Conservation (phyloP, 2,113 vertebrate species). For the Willisornis vidua region DNA sequence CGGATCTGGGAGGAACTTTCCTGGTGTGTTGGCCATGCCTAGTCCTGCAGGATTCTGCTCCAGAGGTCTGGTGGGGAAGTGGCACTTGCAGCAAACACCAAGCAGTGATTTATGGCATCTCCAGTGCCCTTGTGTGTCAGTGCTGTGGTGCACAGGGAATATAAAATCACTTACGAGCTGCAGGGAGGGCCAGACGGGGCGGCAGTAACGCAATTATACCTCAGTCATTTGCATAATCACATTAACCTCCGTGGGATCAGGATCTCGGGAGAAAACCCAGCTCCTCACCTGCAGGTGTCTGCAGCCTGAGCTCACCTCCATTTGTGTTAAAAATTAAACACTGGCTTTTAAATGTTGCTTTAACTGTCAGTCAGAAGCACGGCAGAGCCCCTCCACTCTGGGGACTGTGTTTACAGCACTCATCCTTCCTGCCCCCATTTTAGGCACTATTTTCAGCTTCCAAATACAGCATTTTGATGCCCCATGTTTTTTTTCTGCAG, state of each 20-base stretch:
- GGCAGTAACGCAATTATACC: constrained; percentile 32
- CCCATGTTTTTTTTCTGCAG: neutral
- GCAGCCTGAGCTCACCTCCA: neutral
- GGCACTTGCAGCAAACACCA: neutral
- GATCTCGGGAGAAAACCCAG: constrained; percentile 29
- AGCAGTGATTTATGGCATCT: constrained; percentile 1
- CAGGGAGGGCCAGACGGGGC: constrained; percentile 51
- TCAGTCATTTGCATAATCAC: constrained; percentile 46
- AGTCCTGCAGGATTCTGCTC: neutral
- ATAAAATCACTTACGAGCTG: neutral
- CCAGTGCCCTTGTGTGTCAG: constrained; percentile 13
- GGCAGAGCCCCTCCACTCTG: neutral
- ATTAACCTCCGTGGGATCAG: constrained; percentile 27
- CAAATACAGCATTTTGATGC: neutral
- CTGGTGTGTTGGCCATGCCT: rapidly evolving
- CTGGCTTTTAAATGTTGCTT: neutral
- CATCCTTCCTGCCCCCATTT: neutral
- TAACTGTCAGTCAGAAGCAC: neutral
- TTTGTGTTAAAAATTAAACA: constrained; percentile 15
- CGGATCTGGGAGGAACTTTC: neutral
- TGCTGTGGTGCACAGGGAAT: neutral
- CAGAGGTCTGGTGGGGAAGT: neutral
- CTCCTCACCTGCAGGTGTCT: constrained; percentile 38
- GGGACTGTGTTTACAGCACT: neutral
- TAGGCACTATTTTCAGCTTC: neutral